Base-by-base conservation (phyloP, 2,113 vertebrate genomes). In the Macquaria australasica region DNA sequence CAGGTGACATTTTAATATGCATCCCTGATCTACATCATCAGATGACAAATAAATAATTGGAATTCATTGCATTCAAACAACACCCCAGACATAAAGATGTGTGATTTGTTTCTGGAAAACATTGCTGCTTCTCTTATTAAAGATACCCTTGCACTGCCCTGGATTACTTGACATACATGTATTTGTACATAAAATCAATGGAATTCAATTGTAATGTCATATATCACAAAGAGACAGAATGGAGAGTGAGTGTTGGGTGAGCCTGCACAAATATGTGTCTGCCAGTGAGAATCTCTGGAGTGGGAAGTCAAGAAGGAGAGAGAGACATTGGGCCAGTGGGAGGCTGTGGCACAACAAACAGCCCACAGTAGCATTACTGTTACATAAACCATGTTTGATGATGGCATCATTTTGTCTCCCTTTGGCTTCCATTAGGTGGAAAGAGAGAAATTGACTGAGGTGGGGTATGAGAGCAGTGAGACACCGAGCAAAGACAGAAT, bases 321-420 rank as follows among this genome's bases (percentile, higher is more conserved):
- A 62, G 28, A 50, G 68, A 83, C 39, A 71, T 73, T 37, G 76
- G 25, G 55, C 51, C 81, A 25, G 28, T 20, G 69, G 48, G 66
- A 60, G 62, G 51, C 28, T 76, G 25, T 8, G 9, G 66, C 68
- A 72, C 64, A 63, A 73, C 51, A 77, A 66, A 81, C 69, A 80
- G 43, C 51, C 74, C 82, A 62, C 67, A 67, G 72, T 9, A 8
- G 43, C 37, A 64, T 2, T 48, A 58, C 55, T 37, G 60, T 77
- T 86, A 78, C 70, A 88, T 87, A 91, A 92, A 81, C 64, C 71
- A 59, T 70, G 76, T 84, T 86, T 83, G 88, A 88, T 86, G 81
- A 86, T 25, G n/a, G 16, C 56, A 59, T 66, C 59, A 69, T 81
- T 87, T 76, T 62, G 37, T 75, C 73, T 79, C 76, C 82, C 73